Conservation (phyloP, 2,113 vertebrate species). For the Lasiurus borealis region DNA sequence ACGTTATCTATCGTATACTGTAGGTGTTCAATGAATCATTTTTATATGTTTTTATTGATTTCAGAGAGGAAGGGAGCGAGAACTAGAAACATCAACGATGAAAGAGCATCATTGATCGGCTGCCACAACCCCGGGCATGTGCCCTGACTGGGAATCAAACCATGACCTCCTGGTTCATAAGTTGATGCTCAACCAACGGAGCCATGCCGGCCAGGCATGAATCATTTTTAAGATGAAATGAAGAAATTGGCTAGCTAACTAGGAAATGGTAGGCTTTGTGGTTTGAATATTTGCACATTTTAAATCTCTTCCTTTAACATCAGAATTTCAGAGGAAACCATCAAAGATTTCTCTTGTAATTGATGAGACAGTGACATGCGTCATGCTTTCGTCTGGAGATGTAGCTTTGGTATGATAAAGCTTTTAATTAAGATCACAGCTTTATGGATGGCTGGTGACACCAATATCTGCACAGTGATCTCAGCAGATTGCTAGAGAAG, state of each 20-base stretch:
- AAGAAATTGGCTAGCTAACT: background rate
- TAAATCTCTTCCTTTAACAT: conserved; percentile 25
- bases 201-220: background rate
- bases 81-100: too few relatives aligned
- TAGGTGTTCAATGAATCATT: background rate
- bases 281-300: background rate
- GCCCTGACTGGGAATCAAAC: too few relatives aligned
- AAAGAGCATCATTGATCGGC: too few relatives aligned
- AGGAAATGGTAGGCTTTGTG: background rate
- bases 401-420: background rate
- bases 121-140: too few relatives aligned
- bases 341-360: background rate
- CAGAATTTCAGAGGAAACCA: background rate
- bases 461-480: too few relatives aligned
- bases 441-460: too few relatives aligned
- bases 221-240: background rate
- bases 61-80: too few relatives aligned
- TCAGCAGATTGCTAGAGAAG: background rate
- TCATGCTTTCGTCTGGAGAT: background rate
- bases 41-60: background rate
- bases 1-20: too few relatives aligned
- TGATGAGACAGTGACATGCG: background rate
- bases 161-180: too few relatives aligned
- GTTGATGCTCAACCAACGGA: too few relatives aligned
- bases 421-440: background rate